A percentile compares a stretch with the other conserved stretches of the same genome.
Conservation (phyloP, 2,113 vertebrate genomes). For the Potamarius usumacintae region DNA sequence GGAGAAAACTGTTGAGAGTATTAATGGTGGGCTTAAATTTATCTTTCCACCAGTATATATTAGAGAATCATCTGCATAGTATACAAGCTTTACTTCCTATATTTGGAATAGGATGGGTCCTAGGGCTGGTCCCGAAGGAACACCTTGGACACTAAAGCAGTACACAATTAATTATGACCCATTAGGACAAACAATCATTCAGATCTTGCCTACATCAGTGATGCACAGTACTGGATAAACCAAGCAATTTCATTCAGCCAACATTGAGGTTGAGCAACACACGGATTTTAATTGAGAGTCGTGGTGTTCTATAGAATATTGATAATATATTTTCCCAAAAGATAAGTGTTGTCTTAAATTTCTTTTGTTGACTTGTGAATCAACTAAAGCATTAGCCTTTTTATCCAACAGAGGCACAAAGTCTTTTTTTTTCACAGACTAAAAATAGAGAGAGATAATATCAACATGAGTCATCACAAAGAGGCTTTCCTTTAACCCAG, state of each 20-base stretch:
- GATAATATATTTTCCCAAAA: not conserved
- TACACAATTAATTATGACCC: not conserved
- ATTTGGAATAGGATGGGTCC: not conserved
- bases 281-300: not conserved
- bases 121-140: not conserved
- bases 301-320: not conserved
- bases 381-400: not conserved
- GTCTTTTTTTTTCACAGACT: not conserved
- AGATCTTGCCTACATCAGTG: not conserved
- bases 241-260: not conserved
- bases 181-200: not conserved
- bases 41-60: not conserved
- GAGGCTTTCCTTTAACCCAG: not conserved
- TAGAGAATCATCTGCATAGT: not conserved
- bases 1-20: not conserved
- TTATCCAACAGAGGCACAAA: not conserved
- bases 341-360: not conserved
- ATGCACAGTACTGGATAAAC: not conserved
- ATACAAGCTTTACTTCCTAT: not conserved
- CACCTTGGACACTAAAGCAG: not conserved
- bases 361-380: not conserved
- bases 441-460: constrained; percentile 15
- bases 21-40: not conserved
- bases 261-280: not conserved
- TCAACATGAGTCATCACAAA: constrained; percentile 29